Base-by-base conservation (phyloP, 1,140 invertebrate species). In the Acromyrmex charruanus region DNA sequence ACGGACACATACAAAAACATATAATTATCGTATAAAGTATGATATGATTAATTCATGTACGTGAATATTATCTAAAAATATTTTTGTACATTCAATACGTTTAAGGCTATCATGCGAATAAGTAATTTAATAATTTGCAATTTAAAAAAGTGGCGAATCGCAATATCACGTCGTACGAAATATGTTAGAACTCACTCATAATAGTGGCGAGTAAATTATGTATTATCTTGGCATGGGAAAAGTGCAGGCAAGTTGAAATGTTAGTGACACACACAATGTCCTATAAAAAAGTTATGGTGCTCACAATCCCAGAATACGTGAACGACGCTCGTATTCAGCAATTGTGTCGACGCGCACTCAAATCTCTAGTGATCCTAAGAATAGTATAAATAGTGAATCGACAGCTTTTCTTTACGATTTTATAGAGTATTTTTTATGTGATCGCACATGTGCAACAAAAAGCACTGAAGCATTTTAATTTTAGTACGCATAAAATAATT, bases 171-270 rank as follows among this genome's bases (percentile, higher is more conserved):
- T 28, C 25, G 28, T 14, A 12, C 44, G 5, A 53, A 65, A 51
- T 53, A 35, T 63, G n/a, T 53, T 28, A 74, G 25, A 75, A 49
- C 14, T 75, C 16, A 44, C 61, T 66, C 44, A 59, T 85, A 85
- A 85, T 77, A 77, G 82, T 21, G n/a, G 16, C 53, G 72, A 74
- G 49, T 89, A 87, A 87, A 89, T 89, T 89, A 89, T 90, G 85
- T 89, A 89, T 31, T 68, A 55, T 51, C 44, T 9, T 9, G 18
- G 14, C 28, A 55, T 58, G 77, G 74, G 85, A 71, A 59, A 72
- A 80, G 72, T 58, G 53, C 72, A 25, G 77, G 25, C 65, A 44
- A 21, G 79, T 51, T 85, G 79, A 90, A 87, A 79, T 77, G 77
- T 59, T 55, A 39, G 77, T 59, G 77, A 84, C 85, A 85, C 61